Evolutionary conservation across 2,113 vertebrate species (phyloP), one percentile per base, ranked within the genome.

Genomic region (Narcine bancroftii): DNA sequence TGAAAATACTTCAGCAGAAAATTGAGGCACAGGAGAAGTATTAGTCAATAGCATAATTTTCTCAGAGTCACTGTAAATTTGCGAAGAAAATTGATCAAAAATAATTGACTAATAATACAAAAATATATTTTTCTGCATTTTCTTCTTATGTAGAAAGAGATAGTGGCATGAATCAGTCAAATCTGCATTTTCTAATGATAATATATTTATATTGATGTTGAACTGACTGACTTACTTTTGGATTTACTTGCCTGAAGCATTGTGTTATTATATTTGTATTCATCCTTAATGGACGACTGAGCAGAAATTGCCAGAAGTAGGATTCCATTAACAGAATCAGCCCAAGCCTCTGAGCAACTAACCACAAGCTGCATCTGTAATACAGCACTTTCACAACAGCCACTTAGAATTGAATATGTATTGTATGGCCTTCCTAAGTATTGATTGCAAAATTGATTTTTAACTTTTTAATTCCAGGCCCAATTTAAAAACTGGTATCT

Each of bases 281-380:
- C 79, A 83, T 53, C 79, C 79, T 83, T 83, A 83, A 83, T 83
- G 79, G 79, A 15, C 45, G 45, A 83, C 79, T 83, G 79, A 83
- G 47, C 79, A 83, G 45, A 83, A 83, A 53, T 83, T 83, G 79
- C 79, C 79, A 83, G 79, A 45, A 53, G 79, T 33, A 33, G 29
- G 79, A 83, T 47, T 2, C 76, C 79, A 83, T 53, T 83, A 83
- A 83, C 56, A 83, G 45, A 83, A 53, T 53, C 26, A 83, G 15
- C 47, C 13, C 6, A 13, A 50, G 47, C 79, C 79, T 39, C 36
- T 15, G 21, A 76, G 75, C 75, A 39, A 42, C 75, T 83, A 81
- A 81, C 45, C 77, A 29, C 7, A 29, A 83, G 53, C 79, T 33
- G 10, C 29, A 33, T 83, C 79, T 5, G 79, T 83, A 83, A 83